Conservation (phyloP, 2,888 invertebrate species). For the Tiphia femorata region DNA sequence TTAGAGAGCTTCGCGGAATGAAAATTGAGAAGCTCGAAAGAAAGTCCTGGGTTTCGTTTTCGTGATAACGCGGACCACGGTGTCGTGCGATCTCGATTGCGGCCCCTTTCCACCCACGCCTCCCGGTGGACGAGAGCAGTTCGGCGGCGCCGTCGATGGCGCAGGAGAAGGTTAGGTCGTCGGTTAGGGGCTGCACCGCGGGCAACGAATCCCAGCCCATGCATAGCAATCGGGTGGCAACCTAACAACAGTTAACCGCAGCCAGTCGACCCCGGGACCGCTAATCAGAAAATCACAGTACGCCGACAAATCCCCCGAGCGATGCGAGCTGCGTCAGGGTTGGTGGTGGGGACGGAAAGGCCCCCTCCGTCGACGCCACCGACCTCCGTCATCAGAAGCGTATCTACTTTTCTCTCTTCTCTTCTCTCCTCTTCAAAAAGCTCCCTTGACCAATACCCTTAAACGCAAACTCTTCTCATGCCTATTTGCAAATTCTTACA, state of each 20-base stretch:
- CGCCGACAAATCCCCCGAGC: conserved; percentile 62
- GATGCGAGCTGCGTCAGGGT: conserved; percentile 24
- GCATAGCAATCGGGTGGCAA: conserved; percentile 67
- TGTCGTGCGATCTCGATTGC: no score
- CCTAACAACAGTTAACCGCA: conserved; percentile 68
- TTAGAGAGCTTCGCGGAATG: no score
- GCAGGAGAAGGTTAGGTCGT: conserved; percentile 36
- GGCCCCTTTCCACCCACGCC: no score
- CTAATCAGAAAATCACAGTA: conserved; percentile 68
- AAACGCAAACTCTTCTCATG: neutral
- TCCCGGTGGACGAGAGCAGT: no score
- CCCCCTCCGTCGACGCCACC: conserved; percentile 9
- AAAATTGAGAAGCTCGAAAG: no score
- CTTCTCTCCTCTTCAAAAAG: neutral
- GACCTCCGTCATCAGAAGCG: neutral
- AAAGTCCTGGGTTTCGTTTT: no score
- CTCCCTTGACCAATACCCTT: neutral
- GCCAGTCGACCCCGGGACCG: conserved; percentile 65
- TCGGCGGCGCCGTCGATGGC: conserved; percentile 8
- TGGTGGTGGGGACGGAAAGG: neutral
- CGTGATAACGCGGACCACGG: no score
- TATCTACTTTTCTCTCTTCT: no score
- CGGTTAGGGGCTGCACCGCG: conserved; percentile 34
- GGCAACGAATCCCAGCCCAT: conserved; percentile 67
- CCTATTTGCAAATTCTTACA: no score